phyloP scores from a whole-genome alignment of 1,140 invertebrate genomes.

The Apocrypta bakeri region DNA sequence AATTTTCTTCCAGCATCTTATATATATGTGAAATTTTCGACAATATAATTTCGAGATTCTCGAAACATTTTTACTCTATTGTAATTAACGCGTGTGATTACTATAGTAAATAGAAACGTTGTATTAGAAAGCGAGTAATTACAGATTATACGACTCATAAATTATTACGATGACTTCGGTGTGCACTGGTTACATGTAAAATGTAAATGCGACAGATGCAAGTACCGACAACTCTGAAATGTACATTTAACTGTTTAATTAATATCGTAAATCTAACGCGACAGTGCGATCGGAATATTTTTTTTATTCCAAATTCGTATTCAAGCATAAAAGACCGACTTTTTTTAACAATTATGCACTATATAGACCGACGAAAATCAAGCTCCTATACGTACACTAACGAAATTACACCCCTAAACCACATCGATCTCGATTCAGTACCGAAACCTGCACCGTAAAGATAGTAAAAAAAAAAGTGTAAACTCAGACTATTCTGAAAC shows the following conservation, averaged over 20 bases:
- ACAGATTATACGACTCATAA: too few relatives aligned
- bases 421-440: background rate
- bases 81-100: background rate
- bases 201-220: slow-evolving; percentile 25
- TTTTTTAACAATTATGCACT: too few relatives aligned
- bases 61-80: background rate
- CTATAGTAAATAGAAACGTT: too few relatives aligned
- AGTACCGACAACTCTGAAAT: background rate
- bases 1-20: background rate
- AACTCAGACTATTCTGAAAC: background rate
- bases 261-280: background rate
- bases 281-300: background rate
- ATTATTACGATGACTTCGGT: too few relatives aligned
- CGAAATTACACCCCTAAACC: background rate
- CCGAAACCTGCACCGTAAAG: background rate
- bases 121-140: too few relatives aligned
- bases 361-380: too few relatives aligned
- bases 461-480: background rate
- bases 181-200: background rate
- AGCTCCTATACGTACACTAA: too few relatives aligned
- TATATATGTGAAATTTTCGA: background rate
- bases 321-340: too few relatives aligned
- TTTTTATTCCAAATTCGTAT: too few relatives aligned
- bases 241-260: slow-evolving; percentile 40
- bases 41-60: background rate